phyloP scores from a whole-genome alignment of 2,797 vertebrate genomes.

The Danio albolineatus region DNA sequence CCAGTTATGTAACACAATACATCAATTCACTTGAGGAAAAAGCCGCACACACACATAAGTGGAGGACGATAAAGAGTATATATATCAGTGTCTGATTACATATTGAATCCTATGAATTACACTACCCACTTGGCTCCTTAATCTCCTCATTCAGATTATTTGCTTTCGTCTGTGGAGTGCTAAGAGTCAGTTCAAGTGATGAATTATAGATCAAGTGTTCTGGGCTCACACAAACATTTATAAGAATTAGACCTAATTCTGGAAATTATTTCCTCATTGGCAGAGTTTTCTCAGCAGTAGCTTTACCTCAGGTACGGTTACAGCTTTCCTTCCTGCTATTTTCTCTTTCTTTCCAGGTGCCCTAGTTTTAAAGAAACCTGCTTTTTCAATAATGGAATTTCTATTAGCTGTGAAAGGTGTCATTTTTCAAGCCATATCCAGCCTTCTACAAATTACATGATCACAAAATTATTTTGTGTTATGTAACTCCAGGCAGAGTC shows the following conservation, averaged over 20 bases:
- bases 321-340: constrained; percentile 29
- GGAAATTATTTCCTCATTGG: constrained; percentile 34
- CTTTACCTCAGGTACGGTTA: constrained; percentile 37
- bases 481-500: background rate
- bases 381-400: constrained; percentile 29
- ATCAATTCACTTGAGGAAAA: background rate
- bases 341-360: constrained; percentile 32
- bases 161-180: background rate
- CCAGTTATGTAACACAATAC: constrained; percentile 9
- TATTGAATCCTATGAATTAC: constrained; percentile 13
- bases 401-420: constrained; percentile 32
- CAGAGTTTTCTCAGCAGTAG: constrained; percentile 35
- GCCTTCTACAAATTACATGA: constrained; percentile 18
- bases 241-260: constrained; percentile 23
- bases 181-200: constrained; percentile 8
- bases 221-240: constrained; percentile 13
- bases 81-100: constrained; percentile 13
- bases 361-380: constrained; percentile 35
- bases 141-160: background rate
- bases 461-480: constrained; percentile 1
- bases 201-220: constrained; percentile 11
- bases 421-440: constrained; percentile 32
- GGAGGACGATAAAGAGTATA: background rate
- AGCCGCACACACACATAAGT: background rate
- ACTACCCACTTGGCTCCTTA: background rate